These are phyloP conservation scores for Bombus polaris DNA, from an alignment of 1,140 invertebrate species.

Conservation along the genomic window DNA sequence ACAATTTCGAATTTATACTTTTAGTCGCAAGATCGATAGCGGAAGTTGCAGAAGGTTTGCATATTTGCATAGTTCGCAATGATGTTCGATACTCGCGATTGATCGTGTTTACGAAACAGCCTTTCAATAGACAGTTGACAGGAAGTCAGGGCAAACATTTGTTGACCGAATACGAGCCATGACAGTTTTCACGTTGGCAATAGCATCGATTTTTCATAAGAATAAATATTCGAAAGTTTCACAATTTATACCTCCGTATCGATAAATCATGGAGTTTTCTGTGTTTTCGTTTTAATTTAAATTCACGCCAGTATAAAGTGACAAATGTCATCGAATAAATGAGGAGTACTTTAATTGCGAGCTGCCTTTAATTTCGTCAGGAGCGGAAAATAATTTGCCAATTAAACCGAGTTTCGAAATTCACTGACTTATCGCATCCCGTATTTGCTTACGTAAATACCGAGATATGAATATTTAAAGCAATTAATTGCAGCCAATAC, in stretches of 20 bases:
- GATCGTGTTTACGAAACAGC: slow-evolving; percentile 1
- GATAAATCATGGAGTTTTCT: neutral
- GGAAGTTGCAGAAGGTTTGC: neutral
- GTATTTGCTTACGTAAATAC: neutral
- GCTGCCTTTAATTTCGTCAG: neutral
- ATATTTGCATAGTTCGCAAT: slow-evolving; percentile 19
- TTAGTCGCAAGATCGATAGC: neutral
- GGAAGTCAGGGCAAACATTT: slow-evolving; percentile 7
- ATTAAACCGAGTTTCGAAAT: neutral
- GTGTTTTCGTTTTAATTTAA: neutral
- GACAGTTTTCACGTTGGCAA: neutral
- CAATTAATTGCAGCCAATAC: slow-evolving; percentile 7
- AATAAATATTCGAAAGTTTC: neutral
- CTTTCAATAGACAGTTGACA: slow-evolving; percentile 6
- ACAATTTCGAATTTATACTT: neutral
- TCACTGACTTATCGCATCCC: neutral
- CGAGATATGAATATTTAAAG: neutral
- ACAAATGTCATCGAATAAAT: neutral
- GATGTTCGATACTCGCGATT: neutral
- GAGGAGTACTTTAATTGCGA: neutral
- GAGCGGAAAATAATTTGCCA: slow-evolving; percentile 4
- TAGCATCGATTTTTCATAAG: neutral
- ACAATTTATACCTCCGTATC: neutral
- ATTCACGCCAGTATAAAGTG: neutral
- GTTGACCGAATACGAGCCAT: no score